phyloP scores from a whole-genome alignment of 1,140 invertebrate genomes.

The Oncopeltus fasciatus region DNA sequence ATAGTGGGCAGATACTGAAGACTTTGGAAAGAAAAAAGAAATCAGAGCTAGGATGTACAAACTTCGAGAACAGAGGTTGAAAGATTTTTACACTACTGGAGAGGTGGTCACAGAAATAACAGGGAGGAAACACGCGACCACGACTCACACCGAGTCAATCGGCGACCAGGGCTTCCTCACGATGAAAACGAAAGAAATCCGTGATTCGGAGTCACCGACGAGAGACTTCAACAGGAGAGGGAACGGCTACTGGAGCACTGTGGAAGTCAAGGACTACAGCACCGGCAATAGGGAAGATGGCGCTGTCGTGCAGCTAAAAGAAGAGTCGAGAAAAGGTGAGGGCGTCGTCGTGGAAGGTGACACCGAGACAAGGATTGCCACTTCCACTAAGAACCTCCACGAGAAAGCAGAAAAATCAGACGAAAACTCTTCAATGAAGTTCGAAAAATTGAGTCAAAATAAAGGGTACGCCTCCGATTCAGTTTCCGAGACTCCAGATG shows the following conservation, averaged over 20 bases:
- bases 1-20: constrained; percentile 73
- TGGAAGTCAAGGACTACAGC: constrained; percentile 20
- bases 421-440: constrained; percentile 9
- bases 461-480: constrained; percentile 1
- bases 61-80: constrained; percentile 57
- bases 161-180: constrained; percentile 57
- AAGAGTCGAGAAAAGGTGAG: constrained; percentile 4
- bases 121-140: constrained; percentile 26
- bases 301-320: constrained; percentile 6
- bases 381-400: constrained; percentile 10
- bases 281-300: constrained; percentile 12
- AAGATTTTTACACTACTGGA: constrained; percentile 46
- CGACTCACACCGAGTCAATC: constrained; percentile 47
- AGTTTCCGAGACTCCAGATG: constrained; percentile 19
- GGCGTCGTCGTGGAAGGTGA: constrained; percentile 18
- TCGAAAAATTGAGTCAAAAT: neutral
- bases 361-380: constrained; percentile 13
- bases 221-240: constrained; percentile 35
- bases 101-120: constrained; percentile 29
- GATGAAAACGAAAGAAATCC: constrained; percentile 58
- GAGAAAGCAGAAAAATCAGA: constrained; percentile 8
- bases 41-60: constrained; percentile 70
- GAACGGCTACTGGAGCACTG: constrained; percentile 23
- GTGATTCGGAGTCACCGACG: constrained; percentile 57
- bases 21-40: constrained; percentile 69